Evolutionary conservation across 2,113 vertebrate genomes (phyloP), one percentile per base, ranked within the genome.

Genomic region (Albula goreensis): DNA sequence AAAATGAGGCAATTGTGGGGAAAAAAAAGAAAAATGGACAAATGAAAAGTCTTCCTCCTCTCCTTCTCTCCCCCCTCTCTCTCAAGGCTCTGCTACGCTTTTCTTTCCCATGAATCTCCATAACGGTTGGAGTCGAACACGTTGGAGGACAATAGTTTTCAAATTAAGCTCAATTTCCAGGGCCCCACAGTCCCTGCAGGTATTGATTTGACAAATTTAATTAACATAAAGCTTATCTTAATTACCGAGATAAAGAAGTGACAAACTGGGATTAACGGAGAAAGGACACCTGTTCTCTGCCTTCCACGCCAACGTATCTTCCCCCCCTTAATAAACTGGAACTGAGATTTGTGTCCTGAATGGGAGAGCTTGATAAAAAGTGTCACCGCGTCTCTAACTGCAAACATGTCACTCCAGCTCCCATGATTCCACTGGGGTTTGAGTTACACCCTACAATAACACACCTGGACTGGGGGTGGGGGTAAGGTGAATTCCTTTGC

Each of bases 161-260:
- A 92, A 93, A 95, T 95, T 96, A 95, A 94, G 94, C 88, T 88
- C 90, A 83, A 91, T 92, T 93, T 92, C 92, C 90, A n/a, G 22
- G 83, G 70, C 57, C 88, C 89, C 41, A 86, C 90, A 93, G 94
- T 94, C 93, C 92, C 93, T 95, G 93, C 94, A 93, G 93, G 93
- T 93, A 94, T 90, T 93, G 89, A 94, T 93, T 93, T 94, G 94
- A 94, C 92, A 92, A 74, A 93, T 93, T 94, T 95, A 94, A 96
- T 95, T 96, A 95, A 91, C 92, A 93, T 92, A 88, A 79, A 90
- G 88, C 93, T 95, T 95, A 95, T 95, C 94, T 95, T 95, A 94
- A 95, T 94, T 94, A 92, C 91, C 92, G 94, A 93, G 90, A 94
- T 94, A 92, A 94, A 92, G 94, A 92, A 91, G 93, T 92, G 93